Evolutionary conservation across 2,113 vertebrate species (phyloP).

Genomic region (Ageneiosus marmoratus): DNA sequence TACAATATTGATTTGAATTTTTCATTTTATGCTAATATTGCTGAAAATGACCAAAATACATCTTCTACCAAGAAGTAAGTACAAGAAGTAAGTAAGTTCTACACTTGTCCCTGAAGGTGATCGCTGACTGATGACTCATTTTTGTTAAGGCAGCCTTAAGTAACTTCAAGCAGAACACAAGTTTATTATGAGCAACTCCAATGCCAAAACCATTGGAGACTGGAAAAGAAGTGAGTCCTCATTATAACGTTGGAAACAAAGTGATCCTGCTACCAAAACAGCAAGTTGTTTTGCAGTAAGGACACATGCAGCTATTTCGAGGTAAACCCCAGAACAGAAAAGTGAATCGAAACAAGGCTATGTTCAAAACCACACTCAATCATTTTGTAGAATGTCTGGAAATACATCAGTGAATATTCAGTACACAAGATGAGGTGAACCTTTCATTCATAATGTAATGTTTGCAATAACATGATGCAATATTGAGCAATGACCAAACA

Average conservation of each 20-base stretch:
- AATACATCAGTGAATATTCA: background rate
- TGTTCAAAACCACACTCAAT: background rate
- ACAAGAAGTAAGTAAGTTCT: too few relatives aligned
- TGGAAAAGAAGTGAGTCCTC: background rate
- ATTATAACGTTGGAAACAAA: background rate
- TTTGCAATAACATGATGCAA: background rate
- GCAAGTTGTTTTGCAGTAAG: background rate
- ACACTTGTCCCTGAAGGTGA: background rate
- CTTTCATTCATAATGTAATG: background rate
- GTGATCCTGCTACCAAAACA: background rate
- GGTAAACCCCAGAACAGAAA: background rate
- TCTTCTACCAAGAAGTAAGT: too few relatives aligned
- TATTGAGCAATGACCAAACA: background rate
- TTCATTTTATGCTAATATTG: too few relatives aligned
- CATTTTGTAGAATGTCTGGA: background rate
- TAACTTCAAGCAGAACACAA: background rate
- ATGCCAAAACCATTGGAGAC: background rate
- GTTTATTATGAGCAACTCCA: background rate
- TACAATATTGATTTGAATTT: too few relatives aligned
- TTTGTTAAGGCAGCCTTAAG: background rate
- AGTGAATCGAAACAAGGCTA: background rate
- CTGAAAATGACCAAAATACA: background rate
- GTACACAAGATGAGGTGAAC: background rate
- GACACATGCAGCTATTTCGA: background rate
- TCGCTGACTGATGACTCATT: too few relatives aligned